Evolutionary conservation across 2,797 vertebrate genomes (phyloP).

Genomic region (Anableps anableps): DNA sequence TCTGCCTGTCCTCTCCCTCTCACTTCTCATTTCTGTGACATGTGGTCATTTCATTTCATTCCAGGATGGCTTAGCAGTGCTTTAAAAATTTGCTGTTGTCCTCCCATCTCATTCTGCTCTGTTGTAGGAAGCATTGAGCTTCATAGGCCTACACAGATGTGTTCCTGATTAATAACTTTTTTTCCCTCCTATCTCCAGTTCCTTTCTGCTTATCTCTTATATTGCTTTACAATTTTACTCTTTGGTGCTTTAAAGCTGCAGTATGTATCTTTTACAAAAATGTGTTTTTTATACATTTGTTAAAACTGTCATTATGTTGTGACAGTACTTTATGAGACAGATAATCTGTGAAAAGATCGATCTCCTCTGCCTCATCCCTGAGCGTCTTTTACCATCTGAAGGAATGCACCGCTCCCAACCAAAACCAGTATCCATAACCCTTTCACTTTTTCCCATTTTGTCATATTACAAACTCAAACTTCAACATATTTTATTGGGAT

Average conservation of each 20-base stretch:
- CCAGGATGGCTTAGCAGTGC: slow-evolving; percentile 65
- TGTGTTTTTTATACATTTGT: too few relatives aligned
- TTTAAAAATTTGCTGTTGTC: slow-evolving; percentile 71
- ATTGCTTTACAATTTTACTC: slow-evolving; percentile 32
- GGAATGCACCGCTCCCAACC: too few relatives aligned
- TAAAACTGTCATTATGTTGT: too few relatives aligned
- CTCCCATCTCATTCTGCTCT: slow-evolving; percentile 62
- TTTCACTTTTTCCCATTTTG: neutral
- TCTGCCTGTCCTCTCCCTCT: slow-evolving; percentile 54
- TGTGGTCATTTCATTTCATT: slow-evolving; percentile 78
- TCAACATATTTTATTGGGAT: neutral
- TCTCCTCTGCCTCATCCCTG: too few relatives aligned
- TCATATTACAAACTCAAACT: neutral
- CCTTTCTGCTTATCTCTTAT: slow-evolving; percentile 45
- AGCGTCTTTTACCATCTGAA: too few relatives aligned
- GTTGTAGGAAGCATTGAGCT: slow-evolving; percentile 56
- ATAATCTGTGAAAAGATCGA: too few relatives aligned
- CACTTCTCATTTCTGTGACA: slow-evolving; percentile 70
- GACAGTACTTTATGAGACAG: too few relatives aligned
- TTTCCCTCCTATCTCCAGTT: slow-evolving; percentile 45
- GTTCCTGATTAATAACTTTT: slow-evolving; percentile 46
- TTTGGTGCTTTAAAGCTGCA: slow-evolving; percentile 20
- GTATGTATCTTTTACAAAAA: too few relatives aligned
- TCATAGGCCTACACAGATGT: slow-evolving; percentile 46
- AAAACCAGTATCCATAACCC: neutral